Conservation (phyloP, 2,113 vertebrate species). For the Bettongia penicillata region DNA sequence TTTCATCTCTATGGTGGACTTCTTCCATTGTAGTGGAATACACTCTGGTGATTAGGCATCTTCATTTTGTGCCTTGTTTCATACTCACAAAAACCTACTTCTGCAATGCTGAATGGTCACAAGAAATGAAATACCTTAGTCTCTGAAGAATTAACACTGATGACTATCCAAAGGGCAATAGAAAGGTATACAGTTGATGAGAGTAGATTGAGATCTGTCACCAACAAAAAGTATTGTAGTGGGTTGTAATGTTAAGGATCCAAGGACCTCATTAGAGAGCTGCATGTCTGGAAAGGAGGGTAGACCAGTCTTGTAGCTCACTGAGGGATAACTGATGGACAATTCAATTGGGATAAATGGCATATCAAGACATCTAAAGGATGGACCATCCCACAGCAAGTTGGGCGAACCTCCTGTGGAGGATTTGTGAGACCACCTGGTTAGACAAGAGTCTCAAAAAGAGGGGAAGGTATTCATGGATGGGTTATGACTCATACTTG, state of each 20-base stretch:
- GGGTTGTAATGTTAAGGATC: background rate
- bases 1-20: background rate
- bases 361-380: background rate
- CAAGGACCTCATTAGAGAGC: background rate
- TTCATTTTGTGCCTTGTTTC: background rate
- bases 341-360: background rate
- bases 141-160: background rate
- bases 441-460: background rate
- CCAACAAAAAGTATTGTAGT: background rate
- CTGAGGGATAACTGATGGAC: background rate
- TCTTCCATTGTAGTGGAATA: background rate
- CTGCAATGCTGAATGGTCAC: background rate
- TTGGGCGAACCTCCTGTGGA: background rate
- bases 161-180: background rate
- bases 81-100: background rate
- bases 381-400: background rate
- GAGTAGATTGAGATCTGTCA: background rate
- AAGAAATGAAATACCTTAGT: background rate
- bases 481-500: background rate
- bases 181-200: background rate
- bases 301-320: background rate
- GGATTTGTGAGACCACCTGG: background rate
- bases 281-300: background rate
- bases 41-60: background rate
- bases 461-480: background rate